A percentile compares a stretch with the other conserved stretches of the same genome.
These are phyloP conservation scores for Perca schrenkii DNA, from an alignment of 2,113 vertebrate species.

Conservation along the genomic window DNA sequence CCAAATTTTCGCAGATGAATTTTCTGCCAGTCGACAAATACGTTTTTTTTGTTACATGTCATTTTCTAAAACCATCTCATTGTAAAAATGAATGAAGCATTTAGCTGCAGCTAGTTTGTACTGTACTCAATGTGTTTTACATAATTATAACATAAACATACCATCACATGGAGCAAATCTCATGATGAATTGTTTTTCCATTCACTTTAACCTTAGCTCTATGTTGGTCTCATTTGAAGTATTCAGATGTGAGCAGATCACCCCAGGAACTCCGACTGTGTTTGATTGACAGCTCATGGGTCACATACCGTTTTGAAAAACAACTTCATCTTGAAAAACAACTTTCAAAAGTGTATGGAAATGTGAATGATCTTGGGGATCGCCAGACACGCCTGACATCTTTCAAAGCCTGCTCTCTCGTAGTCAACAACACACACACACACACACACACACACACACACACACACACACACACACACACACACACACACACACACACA, in stretches of 20 bases:
- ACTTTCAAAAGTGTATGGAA: constrained; percentile 64
- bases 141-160: not conserved
- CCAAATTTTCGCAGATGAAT: not conserved
- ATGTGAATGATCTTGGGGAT: constrained; percentile 49
- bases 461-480: constrained; percentile 29
- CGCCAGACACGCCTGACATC: constrained; percentile 11
- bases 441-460: constrained; percentile 29
- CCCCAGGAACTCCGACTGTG: not conserved
- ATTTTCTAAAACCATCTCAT: not conserved
- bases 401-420: constrained; percentile 23
- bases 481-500: constrained; percentile 29
- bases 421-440: constrained; percentile 21
- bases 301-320: constrained; percentile 31
- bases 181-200: not conserved
- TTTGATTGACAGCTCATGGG: constrained; percentile 55
- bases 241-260: constrained; percentile 6
- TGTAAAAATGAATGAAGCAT: not conserved
- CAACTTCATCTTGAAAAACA: constrained; percentile 45
- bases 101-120: not conserved
- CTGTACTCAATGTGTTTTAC: not conserved
- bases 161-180: not conserved
- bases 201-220: not conserved
- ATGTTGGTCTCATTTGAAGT: constrained; percentile 1
- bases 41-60: not conserved
- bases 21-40: not conserved